Conservation (phyloP, 2,888 invertebrate genomes). For the Chrysina gloriosa region DNA sequence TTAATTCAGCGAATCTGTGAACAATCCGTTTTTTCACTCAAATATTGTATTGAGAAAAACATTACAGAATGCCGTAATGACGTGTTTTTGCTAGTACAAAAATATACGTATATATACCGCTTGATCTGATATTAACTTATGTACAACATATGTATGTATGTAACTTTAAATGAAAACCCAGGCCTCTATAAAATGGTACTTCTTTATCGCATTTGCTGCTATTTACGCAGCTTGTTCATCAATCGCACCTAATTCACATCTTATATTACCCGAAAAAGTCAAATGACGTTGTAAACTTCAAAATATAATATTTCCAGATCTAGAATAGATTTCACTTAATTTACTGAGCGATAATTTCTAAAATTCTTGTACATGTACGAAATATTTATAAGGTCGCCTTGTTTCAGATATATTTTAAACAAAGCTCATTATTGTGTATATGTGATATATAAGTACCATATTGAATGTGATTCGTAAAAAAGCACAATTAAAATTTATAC, state of each 20-base stretch:
- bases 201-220: conserved; percentile 8
- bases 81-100: background rate
- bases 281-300: no score
- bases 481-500: conserved; percentile 7
- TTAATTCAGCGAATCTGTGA: no score
- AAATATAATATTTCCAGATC: no score
- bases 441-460: conserved; percentile 20
- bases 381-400: no score
- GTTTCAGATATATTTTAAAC: background rate
- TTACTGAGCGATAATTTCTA: no score
- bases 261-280: no score
- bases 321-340: no score
- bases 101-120: background rate
- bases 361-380: no score
- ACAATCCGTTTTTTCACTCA: no score
- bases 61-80: background rate
- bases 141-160: background rate
- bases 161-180: background rate
- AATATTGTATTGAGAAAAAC: no score
- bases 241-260: no score
- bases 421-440: background rate
- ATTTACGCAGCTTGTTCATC: background rate
- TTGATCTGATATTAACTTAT: conserved; percentile 1
- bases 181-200: conserved; percentile 10
- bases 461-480: conserved; percentile 12